Conservation (phyloP, 1,140 invertebrate species). For the Choristoneura fumiferana region DNA sequence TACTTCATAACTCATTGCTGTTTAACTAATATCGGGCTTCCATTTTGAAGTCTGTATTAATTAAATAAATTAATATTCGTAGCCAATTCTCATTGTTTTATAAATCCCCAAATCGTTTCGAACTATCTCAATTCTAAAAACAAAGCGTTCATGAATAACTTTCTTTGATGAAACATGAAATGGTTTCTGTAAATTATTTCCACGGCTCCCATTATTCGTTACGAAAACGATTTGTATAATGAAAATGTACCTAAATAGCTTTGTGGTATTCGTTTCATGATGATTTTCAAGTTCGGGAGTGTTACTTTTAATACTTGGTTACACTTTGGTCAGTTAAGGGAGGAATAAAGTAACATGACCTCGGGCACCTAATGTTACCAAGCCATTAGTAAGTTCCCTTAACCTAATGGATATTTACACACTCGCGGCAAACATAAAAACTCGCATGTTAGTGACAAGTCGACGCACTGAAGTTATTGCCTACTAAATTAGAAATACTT, state of each 20-base stretch:
- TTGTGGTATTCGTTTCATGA: not conserved
- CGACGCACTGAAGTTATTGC: not conserved
- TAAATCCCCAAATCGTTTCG: constrained; percentile 7
- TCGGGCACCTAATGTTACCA: not conserved
- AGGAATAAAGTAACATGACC: not conserved
- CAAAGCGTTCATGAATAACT: constrained; percentile 14
- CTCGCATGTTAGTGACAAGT: constrained; percentile 7
- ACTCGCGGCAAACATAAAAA: constrained; percentile 4
- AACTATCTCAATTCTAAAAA: constrained; percentile 5
- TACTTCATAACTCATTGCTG: no score
- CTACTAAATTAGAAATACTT: no score
- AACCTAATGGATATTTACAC: constrained; percentile 15
- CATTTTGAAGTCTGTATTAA: no score
- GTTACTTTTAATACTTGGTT: no score
- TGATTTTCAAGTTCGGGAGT: no score
- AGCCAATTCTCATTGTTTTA: not conserved
- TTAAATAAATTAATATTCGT: constrained; percentile 12
- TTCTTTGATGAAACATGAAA: constrained; percentile 16
- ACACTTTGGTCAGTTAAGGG: no score
- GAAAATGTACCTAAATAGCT: constrained; percentile 8
- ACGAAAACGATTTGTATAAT: constrained; percentile 11
- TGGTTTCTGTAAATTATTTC: constrained; percentile 9
- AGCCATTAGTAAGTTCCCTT: constrained; percentile 14
- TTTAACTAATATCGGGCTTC: no score
- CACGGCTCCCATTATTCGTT: not conserved